Conservation (phyloP, 2,113 vertebrate species). For the Nematolebias whitei region DNA sequence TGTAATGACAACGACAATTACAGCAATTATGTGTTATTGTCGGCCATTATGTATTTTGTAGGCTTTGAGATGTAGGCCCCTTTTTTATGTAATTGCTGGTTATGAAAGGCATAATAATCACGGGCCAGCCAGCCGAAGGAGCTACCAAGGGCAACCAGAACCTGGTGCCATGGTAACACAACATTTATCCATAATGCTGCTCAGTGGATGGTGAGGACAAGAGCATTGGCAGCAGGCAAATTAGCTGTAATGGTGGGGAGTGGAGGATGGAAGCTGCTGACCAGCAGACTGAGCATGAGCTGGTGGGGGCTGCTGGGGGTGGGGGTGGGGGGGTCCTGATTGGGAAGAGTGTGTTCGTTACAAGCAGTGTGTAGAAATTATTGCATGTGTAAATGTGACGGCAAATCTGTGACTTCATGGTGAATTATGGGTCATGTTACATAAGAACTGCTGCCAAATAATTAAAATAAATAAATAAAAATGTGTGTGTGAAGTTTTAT, state of each 20-base stretch:
- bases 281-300: conserved; percentile 35
- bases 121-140: conserved; percentile 48
- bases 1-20: conserved; percentile 69
- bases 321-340: conserved; percentile 30
- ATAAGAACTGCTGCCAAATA: too few species aligned
- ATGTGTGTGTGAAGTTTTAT: too few species aligned
- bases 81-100: conserved; percentile 69
- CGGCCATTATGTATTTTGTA: conserved; percentile 76
- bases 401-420: too few species aligned
- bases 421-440: too few species aligned
- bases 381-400: not conserved
- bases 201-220: conserved; percentile 66
- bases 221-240: conserved; percentile 71
- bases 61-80: conserved; percentile 66
- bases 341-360: conserved; percentile 2
- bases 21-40: conserved; percentile 77
- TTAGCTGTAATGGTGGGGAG: conserved; percentile 71
- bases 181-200: conserved; percentile 75
- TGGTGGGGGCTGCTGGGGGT: conserved; percentile 42
- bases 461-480: too few species aligned
- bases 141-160: conserved; percentile 60
- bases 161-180: conserved; percentile 77
- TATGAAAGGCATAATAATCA: conserved; percentile 70
- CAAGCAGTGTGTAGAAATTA: conserved; percentile 5
- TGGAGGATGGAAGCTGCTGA: conserved; percentile 45